A percentile compares a stretch with the other conserved stretches of the same genome.
phyloP scores from a whole-genome alignment of 2,797 vertebrate species.

The Catostomus latipinnis region DNA sequence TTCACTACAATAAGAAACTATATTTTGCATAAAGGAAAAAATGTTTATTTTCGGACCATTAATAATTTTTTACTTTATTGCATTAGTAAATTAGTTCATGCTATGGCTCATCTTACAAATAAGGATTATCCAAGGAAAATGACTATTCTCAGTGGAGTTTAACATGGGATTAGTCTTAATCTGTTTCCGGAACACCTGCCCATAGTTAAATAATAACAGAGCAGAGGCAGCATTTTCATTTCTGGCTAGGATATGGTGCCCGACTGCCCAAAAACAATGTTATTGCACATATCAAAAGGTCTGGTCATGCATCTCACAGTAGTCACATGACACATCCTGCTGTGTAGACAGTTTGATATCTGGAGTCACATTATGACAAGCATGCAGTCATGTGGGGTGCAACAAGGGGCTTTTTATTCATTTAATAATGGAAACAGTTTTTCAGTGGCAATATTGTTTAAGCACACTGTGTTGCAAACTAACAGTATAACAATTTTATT shows the following conservation, averaged over 20 bases:
- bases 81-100: too few species aligned
- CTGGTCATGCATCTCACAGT: neutral
- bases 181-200: neutral
- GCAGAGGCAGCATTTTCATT: neutral
- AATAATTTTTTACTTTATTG: too few species aligned
- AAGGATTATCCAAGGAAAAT: neutral
- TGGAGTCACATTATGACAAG: neutral
- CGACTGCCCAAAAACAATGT: neutral
- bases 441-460: neutral
- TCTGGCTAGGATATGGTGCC: neutral
- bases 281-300: neutral
- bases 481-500: neutral
- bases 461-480: neutral
- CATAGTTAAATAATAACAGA: neutral
- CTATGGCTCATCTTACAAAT: too few species aligned
- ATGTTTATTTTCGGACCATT: too few species aligned
- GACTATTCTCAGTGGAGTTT: neutral
- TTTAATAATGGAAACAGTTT: neutral
- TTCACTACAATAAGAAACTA: too few species aligned
- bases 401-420: neutral
- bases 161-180: neutral
- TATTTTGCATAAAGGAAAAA: too few species aligned
- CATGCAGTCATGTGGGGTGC: neutral
- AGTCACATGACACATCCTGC: slow-evolving; percentile 1
- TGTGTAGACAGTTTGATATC: too few species aligned